Evolutionary conservation across 64 coral and sea anemone genomes (phyloP), one percentile per base, ranked within the genome.

Genomic region (Actinia tenebrosa): DNA sequence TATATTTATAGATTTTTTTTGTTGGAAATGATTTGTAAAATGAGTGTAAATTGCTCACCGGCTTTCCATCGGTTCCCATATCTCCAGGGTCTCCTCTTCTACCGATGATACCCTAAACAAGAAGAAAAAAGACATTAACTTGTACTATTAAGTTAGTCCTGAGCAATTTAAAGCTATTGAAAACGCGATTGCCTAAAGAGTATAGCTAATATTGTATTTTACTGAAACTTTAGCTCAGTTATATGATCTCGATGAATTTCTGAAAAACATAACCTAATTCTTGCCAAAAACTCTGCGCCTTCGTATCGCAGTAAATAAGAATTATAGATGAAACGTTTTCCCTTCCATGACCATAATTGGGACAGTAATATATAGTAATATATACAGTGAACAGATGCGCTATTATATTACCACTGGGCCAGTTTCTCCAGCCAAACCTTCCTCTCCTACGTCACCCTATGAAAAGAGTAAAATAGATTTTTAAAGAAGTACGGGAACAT

Each of bases 41-140:
- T 26, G 16, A 30, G 5, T 69, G 25, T 30, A 26, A 30, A 27
- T 42, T 75, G 53, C 16, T 84, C 53, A 89, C 88, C 60, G 58
- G 88, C 52, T 69, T 44, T 84, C 88, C 88, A 55, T 60, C 45
- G 58, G 44, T 2, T 84, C 88, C 88, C 18, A 72, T 17, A 25
- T 44, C 61, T 23, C 88, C 88, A 26, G 88, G 60, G 16, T 52
- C 66, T 53, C 88, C 88, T 75, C 82, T 22, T 44, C 60, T 82
- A 37, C 88, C 88, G 6, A 69, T 53, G n/a, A 82, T 53, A 9
- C 88, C 88, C 88, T 89, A 20, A 87, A 14, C 45, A 42, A 86
- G 18, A 37, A 64, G 63, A 78, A 78, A 66, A 7, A 5, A 23
- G 63, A 66, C 1, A 66, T 66, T 23, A 22, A n/a, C 30, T 37